Percentiles rank a stretch among this genome's conserved stretches.
These are phyloP conservation scores for Patella vulgata DNA, from an alignment of 1,140 invertebrate genomes.

Conservation along the genomic window DNA sequence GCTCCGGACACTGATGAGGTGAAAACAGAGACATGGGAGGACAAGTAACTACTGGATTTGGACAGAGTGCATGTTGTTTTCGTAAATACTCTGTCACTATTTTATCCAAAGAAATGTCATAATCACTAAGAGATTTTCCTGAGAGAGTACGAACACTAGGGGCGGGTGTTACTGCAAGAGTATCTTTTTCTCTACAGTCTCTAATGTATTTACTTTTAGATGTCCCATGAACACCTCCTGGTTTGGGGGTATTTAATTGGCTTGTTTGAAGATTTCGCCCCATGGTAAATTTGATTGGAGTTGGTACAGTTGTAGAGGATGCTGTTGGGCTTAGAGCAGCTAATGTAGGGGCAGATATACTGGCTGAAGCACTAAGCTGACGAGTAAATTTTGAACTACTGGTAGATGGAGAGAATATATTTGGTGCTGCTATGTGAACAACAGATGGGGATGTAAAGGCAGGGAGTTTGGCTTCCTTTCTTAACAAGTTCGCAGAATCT, in stretches of 20 bases:
- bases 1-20: conserved; percentile 91
- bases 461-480: background rate
- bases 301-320: background rate
- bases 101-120: conserved; percentile 75
- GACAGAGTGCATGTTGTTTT: conserved; percentile 79
- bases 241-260: no score
- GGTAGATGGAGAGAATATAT: conserved; percentile 63
- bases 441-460: conserved; percentile 31
- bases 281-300: conserved; percentile 14
- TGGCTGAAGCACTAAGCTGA: background rate
- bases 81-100: conserved; percentile 96
- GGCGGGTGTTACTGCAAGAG: conserved; percentile 13
- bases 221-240: conserved; percentile 6
- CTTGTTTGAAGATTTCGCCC: background rate
- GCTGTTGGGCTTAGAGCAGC: background rate
- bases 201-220: conserved; percentile 21
- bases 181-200: conserved; percentile 40
- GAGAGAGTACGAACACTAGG: conserved; percentile 26
- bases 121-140: conserved; percentile 34
- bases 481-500: no score
- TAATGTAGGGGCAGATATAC: background rate
- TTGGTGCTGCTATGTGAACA: conserved; percentile 73
- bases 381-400: background rate
- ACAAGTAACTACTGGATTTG: conserved; percentile 71
- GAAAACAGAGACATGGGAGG: conserved; percentile 74